A percentile compares a stretch with the other conserved stretches of the same genome.
Conservation (phyloP, 2,113 vertebrate genomes). For the Pyxicephalus adspersus region DNA sequence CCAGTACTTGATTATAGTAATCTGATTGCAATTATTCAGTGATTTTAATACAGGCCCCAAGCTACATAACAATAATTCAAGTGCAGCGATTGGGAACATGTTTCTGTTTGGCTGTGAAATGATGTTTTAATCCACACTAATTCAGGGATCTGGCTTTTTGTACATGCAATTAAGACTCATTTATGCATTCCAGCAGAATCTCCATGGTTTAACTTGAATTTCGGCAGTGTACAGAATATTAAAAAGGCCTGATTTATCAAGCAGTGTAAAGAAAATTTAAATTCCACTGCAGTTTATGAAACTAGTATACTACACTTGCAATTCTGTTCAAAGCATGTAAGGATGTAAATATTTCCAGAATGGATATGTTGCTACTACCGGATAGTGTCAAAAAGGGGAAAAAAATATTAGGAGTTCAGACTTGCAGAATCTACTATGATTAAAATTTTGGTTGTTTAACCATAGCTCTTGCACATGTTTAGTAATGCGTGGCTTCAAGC, state of each 20-base stretch:
- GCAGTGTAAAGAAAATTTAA: not conserved
- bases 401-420: no score
- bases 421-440: no score
- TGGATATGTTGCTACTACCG: no score
- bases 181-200: constrained; percentile 85
- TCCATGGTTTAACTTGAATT: constrained; percentile 80
- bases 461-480: no score
- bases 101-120: constrained; percentile 96
- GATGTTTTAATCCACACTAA: constrained; percentile 88
- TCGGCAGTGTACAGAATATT: constrained; percentile 69
- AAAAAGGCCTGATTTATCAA: constrained; percentile 38
- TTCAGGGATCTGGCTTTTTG: constrained; percentile 76
- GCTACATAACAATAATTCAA: constrained; percentile 99
- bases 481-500: no score
- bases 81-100: constrained; percentile 94
- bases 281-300: no score
- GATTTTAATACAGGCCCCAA: constrained; percentile 98
- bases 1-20: constrained; percentile 99
- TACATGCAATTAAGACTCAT: constrained; percentile 85
- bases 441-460: no score
- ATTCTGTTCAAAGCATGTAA: not conserved
- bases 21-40: constrained; percentile 99
- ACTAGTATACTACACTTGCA: not conserved
- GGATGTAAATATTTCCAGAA: constrained; percentile 6
- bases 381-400: no score